These are phyloP conservation scores for Mystacornis crossleyi DNA, from an alignment of 2,113 vertebrate genomes.

Conservation along the genomic window DNA sequence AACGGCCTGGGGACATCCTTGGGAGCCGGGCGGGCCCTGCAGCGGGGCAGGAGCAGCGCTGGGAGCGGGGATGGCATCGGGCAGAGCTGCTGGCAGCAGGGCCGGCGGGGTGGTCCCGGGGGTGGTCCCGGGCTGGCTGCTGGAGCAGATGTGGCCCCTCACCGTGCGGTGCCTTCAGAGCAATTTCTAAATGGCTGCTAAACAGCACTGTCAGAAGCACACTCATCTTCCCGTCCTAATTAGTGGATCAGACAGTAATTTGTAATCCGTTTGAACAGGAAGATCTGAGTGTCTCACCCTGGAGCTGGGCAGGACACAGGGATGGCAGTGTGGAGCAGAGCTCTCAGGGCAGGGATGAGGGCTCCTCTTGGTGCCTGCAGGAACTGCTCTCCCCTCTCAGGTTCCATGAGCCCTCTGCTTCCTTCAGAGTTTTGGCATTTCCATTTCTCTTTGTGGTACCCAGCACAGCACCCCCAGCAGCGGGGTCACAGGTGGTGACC, in stretches of 20 bases:
- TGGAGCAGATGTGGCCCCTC: not conserved
- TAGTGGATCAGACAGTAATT: constrained; percentile 69
- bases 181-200: constrained; percentile 62
- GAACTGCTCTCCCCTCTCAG: not conserved
- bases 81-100: not conserved
- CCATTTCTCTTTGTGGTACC: not conserved
- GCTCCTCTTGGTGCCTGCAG: not conserved
- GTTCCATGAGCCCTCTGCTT: not conserved
- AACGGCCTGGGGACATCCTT: not conserved
- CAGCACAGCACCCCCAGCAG: not conserved
- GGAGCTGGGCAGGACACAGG: not conserved
- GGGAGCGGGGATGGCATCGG: not conserved
- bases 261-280: constrained; percentile 46
- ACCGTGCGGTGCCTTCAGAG: not conserved
- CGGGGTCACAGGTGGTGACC: not conserved
- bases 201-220: constrained; percentile 41
- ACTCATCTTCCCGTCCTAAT: constrained; percentile 47
- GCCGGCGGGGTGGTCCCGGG: not conserved
- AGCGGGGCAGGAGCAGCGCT: not conserved
- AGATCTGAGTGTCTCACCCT: constrained; percentile 12
- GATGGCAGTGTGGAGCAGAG: not conserved
- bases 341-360: not conserved
- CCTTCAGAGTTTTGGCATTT: not conserved
- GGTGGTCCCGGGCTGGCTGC: not conserved
- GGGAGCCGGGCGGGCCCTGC: not conserved